Evolutionary conservation across 2,113 vertebrate genomes (phyloP).

Genomic region (Phrynosoma blainvillii): DNA sequence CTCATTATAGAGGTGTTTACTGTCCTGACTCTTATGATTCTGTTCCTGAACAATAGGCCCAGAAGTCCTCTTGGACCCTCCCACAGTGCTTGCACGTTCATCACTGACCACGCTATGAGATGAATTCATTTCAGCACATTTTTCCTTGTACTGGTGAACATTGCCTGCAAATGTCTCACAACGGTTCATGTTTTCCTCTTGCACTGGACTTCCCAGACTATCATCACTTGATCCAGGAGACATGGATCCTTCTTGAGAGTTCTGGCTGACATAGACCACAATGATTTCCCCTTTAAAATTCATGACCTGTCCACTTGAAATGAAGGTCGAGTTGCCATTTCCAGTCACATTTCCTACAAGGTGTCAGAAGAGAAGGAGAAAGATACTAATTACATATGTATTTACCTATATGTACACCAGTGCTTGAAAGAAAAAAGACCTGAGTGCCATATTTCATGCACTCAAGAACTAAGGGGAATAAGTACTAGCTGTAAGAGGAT

Average conservation of each 20-base stretch:
- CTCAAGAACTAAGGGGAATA: neutral
- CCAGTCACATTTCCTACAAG: constrained; percentile 90
- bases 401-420: constrained; percentile 40
- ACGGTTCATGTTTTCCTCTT: constrained; percentile 85
- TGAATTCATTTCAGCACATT: constrained; percentile 60
- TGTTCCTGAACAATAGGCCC: constrained; percentile 70
- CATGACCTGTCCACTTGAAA: constrained; percentile 98
- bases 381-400: constrained; percentile 10
- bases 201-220: constrained; percentile 85
- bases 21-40: neutral
- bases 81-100: rapidly evolving
- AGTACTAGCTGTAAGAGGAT: neutral
- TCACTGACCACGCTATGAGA: constrained; percentile 35
- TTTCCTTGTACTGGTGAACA: constrained; percentile 70
- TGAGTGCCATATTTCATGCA: too few species aligned
- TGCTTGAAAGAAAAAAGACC: neutral
- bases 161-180: constrained; percentile 80
- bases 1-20: neutral
- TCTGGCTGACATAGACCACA: constrained; percentile 92
- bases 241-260: constrained; percentile 78
- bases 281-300: constrained; percentile 97
- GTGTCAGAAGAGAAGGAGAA: neutral
- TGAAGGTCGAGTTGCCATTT: constrained; percentile 96
- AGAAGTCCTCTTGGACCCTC: constrained; percentile 25
- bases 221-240: constrained; percentile 68